These are phyloP conservation scores for Tachystola acroxantha DNA, from an alignment of 2,888 invertebrate species.

Conservation along the genomic window DNA sequence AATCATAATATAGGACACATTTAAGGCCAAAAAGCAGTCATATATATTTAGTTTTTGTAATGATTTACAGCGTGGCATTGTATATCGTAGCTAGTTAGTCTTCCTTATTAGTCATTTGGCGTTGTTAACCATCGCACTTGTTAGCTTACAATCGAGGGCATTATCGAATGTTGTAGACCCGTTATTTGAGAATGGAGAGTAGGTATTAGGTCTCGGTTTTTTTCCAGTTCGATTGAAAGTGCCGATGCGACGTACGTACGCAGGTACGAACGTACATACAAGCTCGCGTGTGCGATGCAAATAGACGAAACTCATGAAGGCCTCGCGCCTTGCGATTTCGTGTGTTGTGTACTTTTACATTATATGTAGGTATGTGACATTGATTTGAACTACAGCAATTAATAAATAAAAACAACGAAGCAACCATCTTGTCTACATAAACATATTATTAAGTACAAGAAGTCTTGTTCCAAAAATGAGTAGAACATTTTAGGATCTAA, in stretches of 20 bases:
- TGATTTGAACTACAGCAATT: too few relatives aligned
- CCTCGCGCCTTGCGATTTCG: constrained; percentile 19
- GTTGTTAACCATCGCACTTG: neutral
- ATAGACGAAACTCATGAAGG: constrained; percentile 27
- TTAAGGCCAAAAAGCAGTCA: too few relatives aligned
- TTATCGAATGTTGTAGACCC: constrained; percentile 41
- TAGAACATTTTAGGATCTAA: too few relatives aligned
- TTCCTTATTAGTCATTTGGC: too few relatives aligned
- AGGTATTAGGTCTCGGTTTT: constrained; percentile 38
- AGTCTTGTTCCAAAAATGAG: too few relatives aligned
- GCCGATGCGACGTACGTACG: constrained; percentile 3
- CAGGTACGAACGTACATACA: neutral
- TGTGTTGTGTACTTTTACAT: constrained; percentile 27
- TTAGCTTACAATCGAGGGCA: constrained; percentile 35
- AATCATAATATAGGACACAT: too few relatives aligned
- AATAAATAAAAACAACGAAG: too few relatives aligned
- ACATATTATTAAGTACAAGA: too few relatives aligned
- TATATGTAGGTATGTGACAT: constrained; percentile 15
- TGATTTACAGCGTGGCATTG: too few relatives aligned
- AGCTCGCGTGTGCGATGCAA: neutral
- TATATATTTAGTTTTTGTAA: too few relatives aligned
- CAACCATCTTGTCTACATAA: too few relatives aligned
- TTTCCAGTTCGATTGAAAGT: constrained; percentile 34
- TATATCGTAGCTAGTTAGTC: too few relatives aligned
- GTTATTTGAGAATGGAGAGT: constrained; percentile 38